Conservation (phyloP, 2,113 vertebrate species). For the Scortum barcoo region DNA sequence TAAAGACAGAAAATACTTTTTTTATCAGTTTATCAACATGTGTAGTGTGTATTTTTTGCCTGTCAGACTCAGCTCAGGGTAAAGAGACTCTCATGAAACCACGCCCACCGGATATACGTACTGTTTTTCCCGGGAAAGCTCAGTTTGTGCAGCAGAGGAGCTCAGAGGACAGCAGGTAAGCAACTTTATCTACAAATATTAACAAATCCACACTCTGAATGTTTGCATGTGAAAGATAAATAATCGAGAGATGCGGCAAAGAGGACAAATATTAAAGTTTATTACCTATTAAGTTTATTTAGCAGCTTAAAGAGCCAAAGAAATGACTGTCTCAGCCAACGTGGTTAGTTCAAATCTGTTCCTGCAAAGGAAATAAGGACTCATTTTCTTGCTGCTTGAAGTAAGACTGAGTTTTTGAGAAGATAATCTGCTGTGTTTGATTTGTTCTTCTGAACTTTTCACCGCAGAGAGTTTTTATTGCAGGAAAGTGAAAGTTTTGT, state of each 20-base stretch:
- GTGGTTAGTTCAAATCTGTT: background rate
- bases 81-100: background rate
- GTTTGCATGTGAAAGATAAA: rapidly evolving
- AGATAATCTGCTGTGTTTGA: too few species aligned
- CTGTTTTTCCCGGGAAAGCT: slow-evolving; percentile 68
- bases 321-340: background rate
- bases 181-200: background rate
- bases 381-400: too few species aligned
- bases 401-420: background rate
- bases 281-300: background rate
- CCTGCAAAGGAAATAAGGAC: background rate
- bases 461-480: background rate
- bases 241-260: too few species aligned
- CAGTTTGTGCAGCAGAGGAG: background rate
- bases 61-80: background rate
- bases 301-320: background rate
- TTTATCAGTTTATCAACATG: too few species aligned
- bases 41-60: background rate
- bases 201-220: rapidly evolving
- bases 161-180: slow-evolving; percentile 23
- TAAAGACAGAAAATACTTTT: background rate
- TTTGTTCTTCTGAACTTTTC: too few species aligned
- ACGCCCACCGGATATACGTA: slow-evolving; percentile 65
- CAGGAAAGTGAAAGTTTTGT: background rate
- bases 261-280: too few species aligned